Base-by-base conservation (phyloP, 92 coral and sea anemone species). In the Paramuricea clavata region DNA sequence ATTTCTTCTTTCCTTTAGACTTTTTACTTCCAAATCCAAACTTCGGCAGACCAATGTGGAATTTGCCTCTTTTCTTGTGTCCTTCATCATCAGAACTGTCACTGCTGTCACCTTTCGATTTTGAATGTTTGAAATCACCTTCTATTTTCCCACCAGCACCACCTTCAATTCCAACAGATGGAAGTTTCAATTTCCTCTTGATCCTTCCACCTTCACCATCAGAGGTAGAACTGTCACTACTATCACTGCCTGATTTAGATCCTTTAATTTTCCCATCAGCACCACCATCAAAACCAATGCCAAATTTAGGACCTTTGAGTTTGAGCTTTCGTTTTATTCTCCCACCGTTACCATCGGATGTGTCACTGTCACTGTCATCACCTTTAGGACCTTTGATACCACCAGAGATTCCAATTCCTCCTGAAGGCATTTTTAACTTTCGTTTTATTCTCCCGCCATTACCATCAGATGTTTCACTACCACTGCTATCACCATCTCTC, bases 41-140 rank as follows among this genome's bases (percentile, higher is more conserved):
- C 78, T 72, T 44, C 0, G 77, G 77, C 12, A 49, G 43, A 34
- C 17, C 68, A 59, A 32, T 25, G 49, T 22, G 67, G 82, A 26
- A 49, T 50, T 76, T 76, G 56, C 21, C 56, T 21, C 27, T 76
- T 76, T 50, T 61, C 39, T 52, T 76, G 30, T 5, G 34, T 76
- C 57, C 82, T 54, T 76, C 82, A 59, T 25, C 83, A 54, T 78
- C 83, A 12, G 83, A 78, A 10, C 68, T 74, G 16, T 74, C 81
- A 26, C 72, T 65, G 44, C 78, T 72, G 6, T 41, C 78, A 30
- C 83, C 49, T 36, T 76, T 57, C 5, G 32, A 69, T 69, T 69
- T 67, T 2, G 74, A 28, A 19, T 6, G 0, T 3, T 69, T 33
- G n/a, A 69, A 31, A 28, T 60, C 83, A 23, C 67, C 28, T 34